phyloP scores from a whole-genome alignment of 2,797 vertebrate genomes.

The Dipus sagitta region DNA sequence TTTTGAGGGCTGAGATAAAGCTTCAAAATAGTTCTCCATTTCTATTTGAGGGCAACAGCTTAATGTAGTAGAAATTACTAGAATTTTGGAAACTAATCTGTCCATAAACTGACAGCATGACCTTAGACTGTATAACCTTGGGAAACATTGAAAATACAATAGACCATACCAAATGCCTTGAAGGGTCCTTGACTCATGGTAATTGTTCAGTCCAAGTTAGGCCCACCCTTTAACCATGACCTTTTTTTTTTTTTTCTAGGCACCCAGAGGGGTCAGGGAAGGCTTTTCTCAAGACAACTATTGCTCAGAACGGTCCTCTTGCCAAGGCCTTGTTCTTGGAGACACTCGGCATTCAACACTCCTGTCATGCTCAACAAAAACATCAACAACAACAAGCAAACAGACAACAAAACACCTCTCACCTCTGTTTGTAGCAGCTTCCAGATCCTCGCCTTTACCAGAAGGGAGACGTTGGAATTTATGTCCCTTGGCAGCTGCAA shows the following conservation, averaged over 20 bases:
- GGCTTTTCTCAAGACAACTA: neutral
- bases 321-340: neutral
- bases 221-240: neutral
- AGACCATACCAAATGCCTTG: fast-evolving
- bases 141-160: neutral
- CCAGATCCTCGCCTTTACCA: neutral
- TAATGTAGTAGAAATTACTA: neutral
- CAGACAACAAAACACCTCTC: neutral
- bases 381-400: neutral
- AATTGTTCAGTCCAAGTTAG: neutral
- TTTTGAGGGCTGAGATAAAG: neutral
- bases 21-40: constrained; percentile 7
- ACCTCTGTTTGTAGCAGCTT: neutral
- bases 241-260: neutral
- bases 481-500: neutral
- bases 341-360: neutral
- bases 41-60: neutral
- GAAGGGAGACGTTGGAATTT: neutral
- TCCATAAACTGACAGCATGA: neutral
- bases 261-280: neutral
- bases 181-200: fast-evolving
- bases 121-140: neutral
- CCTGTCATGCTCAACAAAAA: neutral
- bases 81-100: neutral
- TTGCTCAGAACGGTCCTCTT: neutral